Percentiles rank a stretch among this genome's conserved stretches.
These are phyloP conservation scores for Drosophila saltans DNA, from an alignment of 1,140 invertebrate genomes.

Conservation along the genomic window DNA sequence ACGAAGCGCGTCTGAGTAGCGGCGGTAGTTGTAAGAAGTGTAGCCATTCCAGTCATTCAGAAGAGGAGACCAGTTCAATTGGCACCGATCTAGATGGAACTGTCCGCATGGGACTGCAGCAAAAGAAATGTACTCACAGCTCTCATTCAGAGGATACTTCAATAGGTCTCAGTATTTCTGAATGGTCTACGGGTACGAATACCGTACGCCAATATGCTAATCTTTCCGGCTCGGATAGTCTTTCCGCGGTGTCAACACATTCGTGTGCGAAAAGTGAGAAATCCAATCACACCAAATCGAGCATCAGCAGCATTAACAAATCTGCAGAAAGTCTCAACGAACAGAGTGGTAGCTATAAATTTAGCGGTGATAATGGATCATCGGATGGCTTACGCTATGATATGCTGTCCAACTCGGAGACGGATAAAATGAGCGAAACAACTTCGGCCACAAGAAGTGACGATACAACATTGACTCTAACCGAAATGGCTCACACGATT, in stretches of 20 bases:
- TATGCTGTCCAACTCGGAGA: constrained; percentile 86
- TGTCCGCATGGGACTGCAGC: constrained; percentile 89
- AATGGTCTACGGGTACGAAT: constrained; percentile 92
- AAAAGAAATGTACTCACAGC: constrained; percentile 89
- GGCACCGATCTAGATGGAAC: constrained; percentile 91
- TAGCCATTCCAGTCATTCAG: constrained; percentile 87
- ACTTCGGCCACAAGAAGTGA: constrained; percentile 86
- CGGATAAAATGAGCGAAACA: constrained; percentile 82
- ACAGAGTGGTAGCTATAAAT: constrained; percentile 78
- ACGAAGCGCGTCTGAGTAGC: constrained; percentile 79
- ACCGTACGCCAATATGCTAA: constrained; percentile 90
- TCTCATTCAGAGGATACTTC: constrained; percentile 93
- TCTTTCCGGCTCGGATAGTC: constrained; percentile 87
- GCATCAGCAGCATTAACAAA: constrained; percentile 83
- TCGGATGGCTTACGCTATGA: constrained; percentile 84
- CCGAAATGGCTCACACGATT: constrained; percentile 85
- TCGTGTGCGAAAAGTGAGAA: constrained; percentile 86
- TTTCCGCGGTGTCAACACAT: constrained; percentile 85
- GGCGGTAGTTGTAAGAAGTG: constrained; percentile 85
- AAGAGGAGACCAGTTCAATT: constrained; percentile 87
- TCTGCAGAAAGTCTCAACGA: constrained; percentile 81
- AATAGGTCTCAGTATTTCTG: constrained; percentile 91
- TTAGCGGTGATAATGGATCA: constrained; percentile 81
- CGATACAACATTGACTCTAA: constrained; percentile 85
- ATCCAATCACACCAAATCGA: constrained; percentile 85